Base-by-base conservation (phyloP, 2,797 vertebrate genomes). In the Dipus sagitta region DNA sequence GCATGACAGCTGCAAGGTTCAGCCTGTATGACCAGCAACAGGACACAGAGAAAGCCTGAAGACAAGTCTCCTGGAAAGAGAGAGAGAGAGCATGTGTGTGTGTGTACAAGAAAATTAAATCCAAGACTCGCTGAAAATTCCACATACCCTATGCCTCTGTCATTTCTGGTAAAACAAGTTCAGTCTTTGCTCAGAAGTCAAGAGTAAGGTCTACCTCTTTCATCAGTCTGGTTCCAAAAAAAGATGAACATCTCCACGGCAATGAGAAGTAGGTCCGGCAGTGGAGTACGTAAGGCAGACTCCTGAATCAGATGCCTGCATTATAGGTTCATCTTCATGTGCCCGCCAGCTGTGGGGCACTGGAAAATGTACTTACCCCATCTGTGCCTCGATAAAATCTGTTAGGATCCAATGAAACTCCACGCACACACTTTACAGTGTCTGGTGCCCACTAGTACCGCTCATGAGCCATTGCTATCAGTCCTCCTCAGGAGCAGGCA, bases 21-120 rank as follows among this genome's bases (percentile, higher is more conserved):
- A 47, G 38, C 38, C 26, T 52, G 17, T 20, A 0, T 70, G 67
- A 65, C 60, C 38, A 92, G 87, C 13, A 62, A 62, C 68, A 58
- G 12, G 87, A 14, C 72, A 60, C 47, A 38, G 7, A 71, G 58
- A 88, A 87, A 85, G 42, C 38, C 88, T 67, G 38, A 78, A 76
- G 2, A 21, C 24, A 87, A 67, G 65, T 91, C 74, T 87, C 54
- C 85, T 79, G 82, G 75, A 65, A 82, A 90, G 78, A 17, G 8
- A 79, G 32, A 34, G 58, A 71, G 64, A 62, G 8, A 64, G 58
- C 74, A 20, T 72, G 21, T 72, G 24, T 58, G 52, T 89, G 52
- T 81, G 28, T 54, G 20, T 72, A 6, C 26, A 80, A 23, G 9
- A 64, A 52, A 72, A 76, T 11, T 34, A 30, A 21, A 62, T n/a